These are phyloP conservation scores for Tachypleus tridentatus DNA, from an alignment of 1,140 invertebrate species.

Conservation along the genomic window DNA sequence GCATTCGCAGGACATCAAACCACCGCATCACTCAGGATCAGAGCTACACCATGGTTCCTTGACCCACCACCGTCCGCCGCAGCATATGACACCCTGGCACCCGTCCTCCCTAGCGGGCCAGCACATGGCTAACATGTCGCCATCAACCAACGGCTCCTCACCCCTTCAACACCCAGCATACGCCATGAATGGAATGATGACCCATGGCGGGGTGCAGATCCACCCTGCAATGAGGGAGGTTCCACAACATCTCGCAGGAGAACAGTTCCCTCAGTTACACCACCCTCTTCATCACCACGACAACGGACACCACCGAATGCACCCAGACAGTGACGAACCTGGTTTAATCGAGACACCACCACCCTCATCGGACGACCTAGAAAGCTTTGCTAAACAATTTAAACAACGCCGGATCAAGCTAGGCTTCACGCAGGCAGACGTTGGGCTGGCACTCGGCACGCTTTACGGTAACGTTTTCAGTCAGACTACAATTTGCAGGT, in stretches of 20 bases:
- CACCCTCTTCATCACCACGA: slow-evolving; percentile 55
- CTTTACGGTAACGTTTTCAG: slow-evolving; percentile 99
- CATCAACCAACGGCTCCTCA: slow-evolving; percentile 23
- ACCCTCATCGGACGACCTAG: slow-evolving; percentile 94
- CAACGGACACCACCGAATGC: slow-evolving; percentile 39
- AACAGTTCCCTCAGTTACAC: slow-evolving; percentile 35
- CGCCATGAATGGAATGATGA: slow-evolving; percentile 23
- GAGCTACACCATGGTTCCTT: slow-evolving; percentile 41
- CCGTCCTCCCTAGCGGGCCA: slow-evolving; percentile 38
- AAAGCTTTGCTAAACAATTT: slow-evolving; percentile 98
- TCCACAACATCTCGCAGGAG: slow-evolving; percentile 46
- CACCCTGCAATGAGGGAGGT: slow-evolving; percentile 50
- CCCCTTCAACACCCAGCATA: slow-evolving; percentile 34
- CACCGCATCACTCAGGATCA: slow-evolving; percentile 30
- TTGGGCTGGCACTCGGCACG: slow-evolving; percentile 92
- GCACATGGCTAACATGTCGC: slow-evolving; percentile 25
- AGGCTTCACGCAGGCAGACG: slow-evolving; percentile 96
- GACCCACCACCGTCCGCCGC: slow-evolving; percentile 32
- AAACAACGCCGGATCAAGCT: slow-evolving; percentile 98
- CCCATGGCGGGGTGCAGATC: slow-evolving; percentile 34
- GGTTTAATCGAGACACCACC: slow-evolving; percentile 49
- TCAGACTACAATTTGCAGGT: slow-evolving; percentile 98
- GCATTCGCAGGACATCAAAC: slow-evolving; percentile 32
- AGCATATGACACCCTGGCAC: slow-evolving; percentile 25
- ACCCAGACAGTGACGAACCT: slow-evolving; percentile 16